These are phyloP conservation scores for Smittia aterrima DNA, from an alignment of 2,888 invertebrate species.

Conservation along the genomic window DNA sequence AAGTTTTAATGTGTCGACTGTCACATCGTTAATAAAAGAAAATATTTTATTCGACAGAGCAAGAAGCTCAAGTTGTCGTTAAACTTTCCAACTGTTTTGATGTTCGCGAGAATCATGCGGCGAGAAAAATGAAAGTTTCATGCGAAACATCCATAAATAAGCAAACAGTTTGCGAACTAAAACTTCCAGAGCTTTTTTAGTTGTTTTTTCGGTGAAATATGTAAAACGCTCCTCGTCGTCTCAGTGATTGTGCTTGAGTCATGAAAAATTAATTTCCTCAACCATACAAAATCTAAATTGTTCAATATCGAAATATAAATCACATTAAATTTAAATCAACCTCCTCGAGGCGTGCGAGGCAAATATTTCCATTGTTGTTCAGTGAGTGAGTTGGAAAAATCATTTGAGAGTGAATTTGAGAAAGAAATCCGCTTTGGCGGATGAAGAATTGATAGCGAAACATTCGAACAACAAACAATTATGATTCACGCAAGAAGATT, in stretches of 20 bases:
- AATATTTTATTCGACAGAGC: too few species aligned
- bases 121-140: slow-evolving; percentile 2
- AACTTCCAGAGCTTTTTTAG: too few species aligned
- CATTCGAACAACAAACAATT: background rate
- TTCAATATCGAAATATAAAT: slow-evolving; percentile 15
- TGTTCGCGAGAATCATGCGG: background rate
- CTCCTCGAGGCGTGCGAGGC: background rate
- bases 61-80: too few species aligned
- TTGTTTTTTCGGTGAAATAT: too few species aligned
- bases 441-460: slow-evolving; percentile 2
- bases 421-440: background rate
- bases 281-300: background rate
- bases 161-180: background rate
- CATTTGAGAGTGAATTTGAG: background rate
- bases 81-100: background rate
- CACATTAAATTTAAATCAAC: slow-evolving; percentile 19
- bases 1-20: background rate
- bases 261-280: slow-evolving; percentile 8
- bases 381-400: background rate
- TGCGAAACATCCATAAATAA: background rate
- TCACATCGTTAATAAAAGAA: background rate
- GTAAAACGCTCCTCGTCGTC: too few species aligned
- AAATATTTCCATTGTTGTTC: background rate
- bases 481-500: background rate
- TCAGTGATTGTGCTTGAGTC: background rate